A percentile compares a stretch with the other conserved stretches of the same genome.
These are phyloP conservation scores for Trinorchestia longiramus DNA, from an alignment of 1,140 invertebrate species.

Conservation along the genomic window DNA sequence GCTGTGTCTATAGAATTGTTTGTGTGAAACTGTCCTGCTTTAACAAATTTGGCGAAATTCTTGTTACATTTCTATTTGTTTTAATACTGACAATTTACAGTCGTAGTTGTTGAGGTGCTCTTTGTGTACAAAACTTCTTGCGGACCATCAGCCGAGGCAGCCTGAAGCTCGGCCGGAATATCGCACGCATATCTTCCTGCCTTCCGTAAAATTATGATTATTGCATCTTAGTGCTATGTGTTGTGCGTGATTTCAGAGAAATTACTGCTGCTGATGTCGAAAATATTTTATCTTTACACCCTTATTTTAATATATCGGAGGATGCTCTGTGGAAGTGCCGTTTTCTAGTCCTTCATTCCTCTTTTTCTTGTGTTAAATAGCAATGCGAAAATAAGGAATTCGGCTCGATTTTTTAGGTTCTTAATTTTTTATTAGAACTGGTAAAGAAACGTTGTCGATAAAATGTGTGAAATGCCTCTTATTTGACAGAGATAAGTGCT, in stretches of 20 bases:
- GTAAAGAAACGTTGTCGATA: no score
- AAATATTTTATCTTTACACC: background rate
- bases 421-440: no score
- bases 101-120: background rate
- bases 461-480: no score
- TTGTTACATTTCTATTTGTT: background rate
- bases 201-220: background rate
- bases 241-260: background rate
- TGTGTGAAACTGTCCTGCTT: background rate
- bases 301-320: background rate
- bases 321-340: background rate
- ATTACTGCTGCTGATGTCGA: background rate
- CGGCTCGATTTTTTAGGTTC: no score
- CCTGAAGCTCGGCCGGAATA: slow-evolving; percentile 12
- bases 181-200: slow-evolving; percentile 22
- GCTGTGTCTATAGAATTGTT: background rate
- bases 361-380: no score
- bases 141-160: background rate
- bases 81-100: background rate
- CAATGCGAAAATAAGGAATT: no score
- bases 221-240: background rate
- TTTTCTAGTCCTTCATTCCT: background rate
- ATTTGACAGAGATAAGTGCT: no score
- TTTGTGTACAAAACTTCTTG: background rate
- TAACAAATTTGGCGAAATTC: background rate